phyloP scores from a whole-genome alignment of 1,140 invertebrate species.

The Caenorhabditis briggsae region DNA sequence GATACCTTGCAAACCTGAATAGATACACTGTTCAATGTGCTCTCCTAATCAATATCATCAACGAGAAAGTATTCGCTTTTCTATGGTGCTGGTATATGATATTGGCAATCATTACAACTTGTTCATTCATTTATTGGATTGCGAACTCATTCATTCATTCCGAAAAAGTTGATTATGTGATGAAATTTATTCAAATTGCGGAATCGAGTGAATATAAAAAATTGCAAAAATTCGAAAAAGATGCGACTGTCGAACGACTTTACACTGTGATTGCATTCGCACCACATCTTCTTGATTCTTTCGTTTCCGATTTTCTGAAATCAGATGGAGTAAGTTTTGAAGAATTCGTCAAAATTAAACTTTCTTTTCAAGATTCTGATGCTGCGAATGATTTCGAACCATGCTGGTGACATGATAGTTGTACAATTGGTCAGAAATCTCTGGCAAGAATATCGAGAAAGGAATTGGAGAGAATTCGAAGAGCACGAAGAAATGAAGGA shows the following conservation, averaged over 20 bases:
- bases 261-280: constrained; percentile 63
- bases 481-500: constrained; percentile 66
- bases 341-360: constrained; percentile 2
- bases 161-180: constrained; percentile 75
- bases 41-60: constrained; percentile 77
- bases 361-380: constrained; percentile 77
- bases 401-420: constrained; percentile 80
- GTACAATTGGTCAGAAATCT: constrained; percentile 79
- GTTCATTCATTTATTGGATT: constrained; percentile 75
- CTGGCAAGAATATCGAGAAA: constrained; percentile 78
- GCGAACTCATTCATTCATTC: constrained; percentile 69
- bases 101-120: constrained; percentile 75
- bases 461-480: constrained; percentile 73
- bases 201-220: constrained; percentile 68
- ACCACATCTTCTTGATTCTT: constrained; percentile 73
- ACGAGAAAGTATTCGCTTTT: constrained; percentile 78
- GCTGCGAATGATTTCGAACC: constrained; percentile 80
- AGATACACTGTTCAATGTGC: constrained; percentile 78
- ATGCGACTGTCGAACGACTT: constrained; percentile 15
- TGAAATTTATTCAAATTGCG: constrained; percentile 77
- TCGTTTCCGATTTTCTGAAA: constrained; percentile 79
- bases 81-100: constrained; percentile 77
- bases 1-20: constrained; percentile 78
- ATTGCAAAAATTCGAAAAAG: constrained; percentile 61
- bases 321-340: constrained; percentile 79